These are phyloP conservation scores for Glandiceps talaboti DNA, from an alignment of 53 echinoderm and acorn worm genomes.

Conservation along the genomic window DNA sequence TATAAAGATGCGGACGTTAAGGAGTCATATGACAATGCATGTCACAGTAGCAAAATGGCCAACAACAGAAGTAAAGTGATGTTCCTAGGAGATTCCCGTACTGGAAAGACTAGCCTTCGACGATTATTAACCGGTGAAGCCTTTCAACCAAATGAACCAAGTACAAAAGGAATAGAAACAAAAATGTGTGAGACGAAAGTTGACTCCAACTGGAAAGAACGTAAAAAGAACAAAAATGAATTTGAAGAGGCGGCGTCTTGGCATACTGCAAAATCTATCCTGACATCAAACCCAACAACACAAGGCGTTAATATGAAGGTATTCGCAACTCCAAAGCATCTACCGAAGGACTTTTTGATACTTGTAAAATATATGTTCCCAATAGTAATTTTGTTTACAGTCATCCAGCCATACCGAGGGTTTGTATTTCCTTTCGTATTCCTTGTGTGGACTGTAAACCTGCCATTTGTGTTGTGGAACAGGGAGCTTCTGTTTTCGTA, in stretches of 20 bases:
- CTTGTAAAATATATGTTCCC: neutral
- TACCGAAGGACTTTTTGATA: neutral
- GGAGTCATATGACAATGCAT: neutral
- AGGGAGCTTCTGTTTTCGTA: neutral
- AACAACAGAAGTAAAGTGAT: neutral
- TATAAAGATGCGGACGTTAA: neutral
- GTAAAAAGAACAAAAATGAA: neutral
- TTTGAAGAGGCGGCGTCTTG: neutral
- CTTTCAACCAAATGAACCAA: neutral
- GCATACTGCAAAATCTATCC: neutral
- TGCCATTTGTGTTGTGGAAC: neutral
- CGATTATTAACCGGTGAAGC: neutral
- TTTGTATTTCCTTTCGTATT: neutral
- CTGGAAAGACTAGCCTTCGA: neutral
- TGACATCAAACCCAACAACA: neutral
- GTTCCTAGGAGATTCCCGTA: neutral
- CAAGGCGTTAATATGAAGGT: neutral
- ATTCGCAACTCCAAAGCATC: neutral
- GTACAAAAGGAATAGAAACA: neutral
- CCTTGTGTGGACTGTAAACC: neutral
- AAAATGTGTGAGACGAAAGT: neutral
- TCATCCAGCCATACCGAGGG: neutral
- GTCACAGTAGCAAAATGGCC: neutral
- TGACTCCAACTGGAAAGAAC: neutral
- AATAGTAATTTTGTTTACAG: neutral